A percentile compares a stretch with the other conserved stretches of the same genome.
phyloP scores from a whole-genome alignment of 2,113 vertebrate genomes.

The Crotalus viridis region DNA sequence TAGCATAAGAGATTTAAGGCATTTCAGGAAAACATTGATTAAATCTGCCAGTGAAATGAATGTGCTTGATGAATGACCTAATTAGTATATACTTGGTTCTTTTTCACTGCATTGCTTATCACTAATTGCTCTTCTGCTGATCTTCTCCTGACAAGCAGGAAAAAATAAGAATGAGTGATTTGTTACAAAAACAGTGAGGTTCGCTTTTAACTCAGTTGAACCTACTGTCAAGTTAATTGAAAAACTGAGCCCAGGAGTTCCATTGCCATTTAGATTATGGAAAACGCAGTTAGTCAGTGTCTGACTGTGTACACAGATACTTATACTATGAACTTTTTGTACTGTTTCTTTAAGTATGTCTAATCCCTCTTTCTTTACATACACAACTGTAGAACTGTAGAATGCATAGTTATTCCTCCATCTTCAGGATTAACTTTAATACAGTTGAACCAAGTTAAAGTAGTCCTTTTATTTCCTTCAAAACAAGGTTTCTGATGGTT shows the following conservation, averaged over 20 bases:
- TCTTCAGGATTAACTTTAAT: constrained; percentile 53
- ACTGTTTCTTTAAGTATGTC: constrained; percentile 47
- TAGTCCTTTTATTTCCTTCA: neutral
- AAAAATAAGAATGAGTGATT: constrained; percentile 71
- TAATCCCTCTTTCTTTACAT: constrained; percentile 38
- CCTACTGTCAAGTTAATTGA: constrained; percentile 69
- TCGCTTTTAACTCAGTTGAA: constrained; percentile 73
- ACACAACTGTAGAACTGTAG: no score
- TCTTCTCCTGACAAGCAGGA: constrained; percentile 69
- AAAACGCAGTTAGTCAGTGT: constrained; percentile 38
- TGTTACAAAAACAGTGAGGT: constrained; percentile 72
- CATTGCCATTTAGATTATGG: constrained; percentile 53
- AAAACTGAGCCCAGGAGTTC: constrained; percentile 52
- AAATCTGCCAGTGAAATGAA: constrained; percentile 69
- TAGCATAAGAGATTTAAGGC: constrained; percentile 65
- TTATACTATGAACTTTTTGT: constrained; percentile 40
- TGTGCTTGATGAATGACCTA: constrained; percentile 73
- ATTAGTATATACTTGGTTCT: constrained; percentile 71
- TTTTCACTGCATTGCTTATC: constrained; percentile 69
- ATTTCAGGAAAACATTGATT: constrained; percentile 77
- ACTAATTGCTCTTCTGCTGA: constrained; percentile 72
- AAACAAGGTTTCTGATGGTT: neutral
- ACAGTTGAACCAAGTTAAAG: constrained; percentile 55
- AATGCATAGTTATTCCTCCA: constrained; percentile 15
- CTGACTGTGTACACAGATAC: constrained; percentile 46